phyloP scores from a whole-genome alignment of 92 coral and sea anemone species.

The Parazoanthus darwini region DNA sequence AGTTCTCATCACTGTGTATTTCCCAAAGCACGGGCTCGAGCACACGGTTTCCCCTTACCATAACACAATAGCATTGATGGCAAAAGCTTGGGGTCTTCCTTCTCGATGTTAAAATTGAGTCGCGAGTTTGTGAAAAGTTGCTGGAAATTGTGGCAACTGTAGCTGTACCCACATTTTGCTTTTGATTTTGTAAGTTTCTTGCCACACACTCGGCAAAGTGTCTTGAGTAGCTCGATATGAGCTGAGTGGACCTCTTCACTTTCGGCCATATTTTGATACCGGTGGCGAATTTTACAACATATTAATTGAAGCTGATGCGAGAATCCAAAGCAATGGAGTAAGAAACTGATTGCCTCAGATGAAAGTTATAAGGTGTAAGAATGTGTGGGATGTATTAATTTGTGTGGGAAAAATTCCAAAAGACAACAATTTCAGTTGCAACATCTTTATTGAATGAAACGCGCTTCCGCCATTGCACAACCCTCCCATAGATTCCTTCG shows the following conservation, averaged over 20 bases:
- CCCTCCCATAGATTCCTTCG: neutral
- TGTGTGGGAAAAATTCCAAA: neutral
- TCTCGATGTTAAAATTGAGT: neutral
- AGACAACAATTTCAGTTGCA: neutral
- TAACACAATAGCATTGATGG: slow-evolving; percentile 21
- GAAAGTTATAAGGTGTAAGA: neutral
- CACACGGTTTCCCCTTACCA: slow-evolving; percentile 12
- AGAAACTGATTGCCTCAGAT: neutral
- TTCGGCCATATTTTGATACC: neutral
- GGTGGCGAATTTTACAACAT: neutral
- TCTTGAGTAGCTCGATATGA: slow-evolving; percentile 11
- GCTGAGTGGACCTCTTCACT: slow-evolving; percentile 1
- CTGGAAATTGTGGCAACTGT: slow-evolving; percentile 3
- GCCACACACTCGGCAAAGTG: slow-evolving; percentile 20
- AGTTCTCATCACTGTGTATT: slow-evolving; percentile 12
- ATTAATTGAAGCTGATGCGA: neutral
- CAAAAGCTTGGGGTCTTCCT: slow-evolving; percentile 8
- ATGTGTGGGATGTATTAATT: slow-evolving; percentile 10
- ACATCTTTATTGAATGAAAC: neutral
- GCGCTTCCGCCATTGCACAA: slow-evolving; percentile 19
- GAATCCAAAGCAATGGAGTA: slow-evolving; percentile 11
- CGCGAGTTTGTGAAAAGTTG: slow-evolving; percentile 3
- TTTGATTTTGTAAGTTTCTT: slow-evolving; percentile 9
- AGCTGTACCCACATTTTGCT: neutral
- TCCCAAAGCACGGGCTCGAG: slow-evolving; percentile 7